These are phyloP conservation scores for Gymnorhina tibicen DNA, from an alignment of 2,113 vertebrate species.

Conservation along the genomic window DNA sequence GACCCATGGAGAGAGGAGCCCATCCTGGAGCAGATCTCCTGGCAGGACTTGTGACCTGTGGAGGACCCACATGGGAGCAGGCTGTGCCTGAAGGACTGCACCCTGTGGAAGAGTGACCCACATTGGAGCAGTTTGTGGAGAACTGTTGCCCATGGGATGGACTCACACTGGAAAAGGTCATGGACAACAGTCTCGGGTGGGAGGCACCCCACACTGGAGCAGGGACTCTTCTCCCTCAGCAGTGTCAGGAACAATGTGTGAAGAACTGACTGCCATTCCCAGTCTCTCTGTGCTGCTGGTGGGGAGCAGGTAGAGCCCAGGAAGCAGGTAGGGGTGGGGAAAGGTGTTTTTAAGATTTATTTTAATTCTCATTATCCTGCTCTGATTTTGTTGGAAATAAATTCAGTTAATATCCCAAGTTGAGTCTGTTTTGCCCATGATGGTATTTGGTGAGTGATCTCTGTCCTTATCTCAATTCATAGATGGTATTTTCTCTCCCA, in stretches of 20 bases:
- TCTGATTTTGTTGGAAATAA: not conserved
- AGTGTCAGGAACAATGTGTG: rapidly evolving
- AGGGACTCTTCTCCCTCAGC: not conserved
- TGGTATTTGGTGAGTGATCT: not conserved
- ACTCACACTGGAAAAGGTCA: rapidly evolving
- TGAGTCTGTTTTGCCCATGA: not conserved
- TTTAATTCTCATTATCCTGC: not conserved
- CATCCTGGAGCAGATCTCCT: not conserved
- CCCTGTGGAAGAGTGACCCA: not conserved
- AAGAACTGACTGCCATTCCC: not conserved
- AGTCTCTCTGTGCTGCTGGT: too few species aligned
- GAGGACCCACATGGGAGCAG: not conserved
- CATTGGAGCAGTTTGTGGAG: rapidly evolving
- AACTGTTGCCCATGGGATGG: not conserved
- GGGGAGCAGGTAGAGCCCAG: not conserved
- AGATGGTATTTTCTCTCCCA: not conserved
- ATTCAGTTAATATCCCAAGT: not conserved
- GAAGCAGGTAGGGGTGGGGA: not conserved
- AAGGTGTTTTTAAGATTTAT: not conserved
- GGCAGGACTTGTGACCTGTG: not conserved
- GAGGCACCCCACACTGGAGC: too few species aligned
- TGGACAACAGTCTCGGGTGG: too few species aligned
- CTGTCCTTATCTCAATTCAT: not conserved
- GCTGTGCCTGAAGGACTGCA: too few species aligned
- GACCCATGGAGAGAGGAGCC: not conserved